Conservation (phyloP, 2,797 vertebrate genomes). For the Lindbergichthys nudifrons region DNA sequence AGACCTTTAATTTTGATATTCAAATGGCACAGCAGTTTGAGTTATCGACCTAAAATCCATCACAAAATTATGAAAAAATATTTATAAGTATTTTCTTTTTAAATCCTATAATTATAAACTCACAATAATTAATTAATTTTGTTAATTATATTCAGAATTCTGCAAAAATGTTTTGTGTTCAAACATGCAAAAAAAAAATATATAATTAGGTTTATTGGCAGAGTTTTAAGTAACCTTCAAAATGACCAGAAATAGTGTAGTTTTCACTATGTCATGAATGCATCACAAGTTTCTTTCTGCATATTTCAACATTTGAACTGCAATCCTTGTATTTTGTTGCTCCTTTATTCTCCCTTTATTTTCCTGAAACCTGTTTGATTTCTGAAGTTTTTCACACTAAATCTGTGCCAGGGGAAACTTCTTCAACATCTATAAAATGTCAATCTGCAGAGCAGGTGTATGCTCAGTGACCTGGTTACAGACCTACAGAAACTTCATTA, state of each 20-base stretch:
- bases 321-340: neutral
- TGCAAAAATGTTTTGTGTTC: slow-evolving; percentile 9
- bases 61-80: neutral
- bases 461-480: slow-evolving; percentile 80
- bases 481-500: slow-evolving; percentile 67
- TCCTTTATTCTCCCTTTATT: neutral
- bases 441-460: slow-evolving; percentile 67
- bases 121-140: too few species aligned
- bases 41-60: neutral
- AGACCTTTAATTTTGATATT: neutral
- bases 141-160: neutral
- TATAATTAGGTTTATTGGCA: neutral
- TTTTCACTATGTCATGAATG: neutral
- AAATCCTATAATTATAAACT: too few species aligned
- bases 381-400: neutral
- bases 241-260: neutral
- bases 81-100: neutral
- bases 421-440: slow-evolving; percentile 64
- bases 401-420: slow-evolving; percentile 26
- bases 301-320: neutral
- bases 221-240: neutral
- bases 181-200: neutral
- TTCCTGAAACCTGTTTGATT: neutral
- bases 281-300: neutral
- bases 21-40: neutral